Evolutionary conservation across 2,888 invertebrate genomes (phyloP), one percentile per base, ranked within the genome.

Genomic region (Mayetiola destructor): DNA sequence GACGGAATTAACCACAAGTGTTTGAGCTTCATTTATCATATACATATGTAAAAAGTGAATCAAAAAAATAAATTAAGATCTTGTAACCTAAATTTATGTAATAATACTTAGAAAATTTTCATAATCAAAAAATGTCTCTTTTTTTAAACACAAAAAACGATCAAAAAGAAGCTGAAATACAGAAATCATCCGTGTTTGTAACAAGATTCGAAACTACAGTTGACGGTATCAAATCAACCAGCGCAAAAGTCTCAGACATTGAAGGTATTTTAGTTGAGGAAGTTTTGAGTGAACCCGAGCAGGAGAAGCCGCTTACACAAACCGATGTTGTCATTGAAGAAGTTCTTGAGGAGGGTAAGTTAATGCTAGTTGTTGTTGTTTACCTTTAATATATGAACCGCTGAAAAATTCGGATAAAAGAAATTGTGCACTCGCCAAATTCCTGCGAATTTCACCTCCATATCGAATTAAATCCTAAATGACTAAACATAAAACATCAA

Each of bases 281-380:
- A 9, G 48, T 48, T n/a, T 48, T 48, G 48, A 48, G 48, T 48
- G 48, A 48, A 9, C 27, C 48, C 6, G 48, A 48, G n/a, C 48
- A 48, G 16, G 48, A 48, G n/a, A 48, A 48, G 9, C n/a, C 4
- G 16, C 5, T 16, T n/a, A 14, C 14, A 27, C 27, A 48, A 27
- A 16, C 27, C n/a, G 48, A 48, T n/a, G 48, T 48, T 48, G 3
- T 27, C 27, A 48, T 48, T 9, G 48, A 48, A n/a, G 48, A 48
- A 27, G 48, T 48, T n/a, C 18, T 6, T 8, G 48, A 48, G 3
- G 48, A 27, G 9, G 48, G 48, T 48, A n/a, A 48, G 27, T 5
- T n/a, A n/a, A n/a, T n/a, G n/a, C n/a, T n/a, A n/a, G n/a, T n/a
- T n/a, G n/a, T n/a, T n/a, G n/a, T n/a, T n/a, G n/a, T n/a, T n/a